Percentiles rank a stretch among this genome's conserved stretches.
These are phyloP conservation scores for Atta colombica DNA, from an alignment of 1,140 invertebrate species.

Conservation along the genomic window DNA sequence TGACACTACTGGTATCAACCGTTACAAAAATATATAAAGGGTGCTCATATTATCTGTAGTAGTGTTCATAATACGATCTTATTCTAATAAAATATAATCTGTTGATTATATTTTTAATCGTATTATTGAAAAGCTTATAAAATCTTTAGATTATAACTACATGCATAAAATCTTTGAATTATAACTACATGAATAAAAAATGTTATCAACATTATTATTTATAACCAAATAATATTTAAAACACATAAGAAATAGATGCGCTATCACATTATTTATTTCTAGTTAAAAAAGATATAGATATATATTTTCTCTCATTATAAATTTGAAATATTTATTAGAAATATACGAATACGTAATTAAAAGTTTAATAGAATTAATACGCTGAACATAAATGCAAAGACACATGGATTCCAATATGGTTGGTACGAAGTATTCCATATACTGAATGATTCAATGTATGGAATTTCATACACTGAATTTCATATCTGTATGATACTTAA, in stretches of 20 bases:
- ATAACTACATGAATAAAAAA: slow-evolving; percentile 15
- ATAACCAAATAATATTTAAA: neutral
- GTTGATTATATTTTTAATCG: neutral
- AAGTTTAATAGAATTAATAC: neutral
- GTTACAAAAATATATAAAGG: too few relatives aligned
- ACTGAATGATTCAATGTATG: too few relatives aligned
- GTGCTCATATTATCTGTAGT: too few relatives aligned
- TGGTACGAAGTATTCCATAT: too few relatives aligned
- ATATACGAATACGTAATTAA: slow-evolving; percentile 1
- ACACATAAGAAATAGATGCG: neutral
- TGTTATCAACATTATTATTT: slow-evolving; percentile 17
- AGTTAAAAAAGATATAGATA: neutral
- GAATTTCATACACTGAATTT: too few relatives aligned
- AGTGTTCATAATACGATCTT: too few relatives aligned
- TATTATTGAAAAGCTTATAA: neutral
- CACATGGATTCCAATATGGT: neutral
- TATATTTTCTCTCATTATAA: neutral
- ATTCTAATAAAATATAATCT: neutral
- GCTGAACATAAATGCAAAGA: neutral
- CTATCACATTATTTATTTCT: neutral
- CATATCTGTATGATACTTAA: too few relatives aligned
- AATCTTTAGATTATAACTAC: neutral
- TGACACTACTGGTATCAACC: too few relatives aligned
- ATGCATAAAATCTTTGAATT: neutral
- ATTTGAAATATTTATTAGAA: neutral